phyloP scores from a whole-genome alignment of 2,113 vertebrate species.

The Cyprinodon tularosa region DNA sequence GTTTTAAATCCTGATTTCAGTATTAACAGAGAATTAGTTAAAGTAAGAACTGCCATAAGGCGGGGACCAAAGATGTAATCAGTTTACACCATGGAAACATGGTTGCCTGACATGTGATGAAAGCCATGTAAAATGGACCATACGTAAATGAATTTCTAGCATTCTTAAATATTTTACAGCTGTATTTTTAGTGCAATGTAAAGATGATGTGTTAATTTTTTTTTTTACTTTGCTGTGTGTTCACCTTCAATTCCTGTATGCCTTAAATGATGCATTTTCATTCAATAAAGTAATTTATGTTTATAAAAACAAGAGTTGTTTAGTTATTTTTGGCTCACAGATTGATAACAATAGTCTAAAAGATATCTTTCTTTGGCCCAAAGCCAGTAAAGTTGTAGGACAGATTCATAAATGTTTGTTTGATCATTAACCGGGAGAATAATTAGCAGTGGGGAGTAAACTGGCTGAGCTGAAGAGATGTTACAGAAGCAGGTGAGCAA shows the following conservation, averaged over 20 bases:
- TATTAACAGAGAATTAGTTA: conserved; percentile 66
- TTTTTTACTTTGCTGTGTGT: conserved; percentile 71
- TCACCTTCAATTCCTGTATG: conserved; percentile 68
- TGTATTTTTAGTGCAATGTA: conserved; percentile 73
- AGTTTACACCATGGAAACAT: conserved; percentile 64
- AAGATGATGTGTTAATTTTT: conserved; percentile 62
- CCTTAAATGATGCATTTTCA: conserved; percentile 65
- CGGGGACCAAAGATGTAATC: conserved; percentile 70
- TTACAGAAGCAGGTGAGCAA: conserved; percentile 69
- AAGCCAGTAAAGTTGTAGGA: not conserved
- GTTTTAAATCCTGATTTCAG: conserved; percentile 61
- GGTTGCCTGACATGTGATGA: conserved; percentile 52
- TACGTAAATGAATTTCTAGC: conserved; percentile 52
- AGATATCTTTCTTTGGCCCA: not conserved
- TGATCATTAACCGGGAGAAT: conserved; percentile 65
- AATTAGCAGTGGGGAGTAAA: conserved; percentile 14
- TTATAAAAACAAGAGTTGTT: conserved; percentile 65
- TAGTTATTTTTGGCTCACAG: not conserved
- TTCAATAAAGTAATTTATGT: conserved; percentile 85
- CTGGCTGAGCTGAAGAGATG: conserved; percentile 27
- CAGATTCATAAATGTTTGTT: conserved; percentile 36
- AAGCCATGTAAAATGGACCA: conserved; percentile 40
- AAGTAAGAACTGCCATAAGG: conserved; percentile 50
- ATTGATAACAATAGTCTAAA: not conserved
- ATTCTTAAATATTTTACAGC: conserved; percentile 64